Conservation (phyloP, 2,797 vertebrate species). For the Eidolon dupreanum region DNA sequence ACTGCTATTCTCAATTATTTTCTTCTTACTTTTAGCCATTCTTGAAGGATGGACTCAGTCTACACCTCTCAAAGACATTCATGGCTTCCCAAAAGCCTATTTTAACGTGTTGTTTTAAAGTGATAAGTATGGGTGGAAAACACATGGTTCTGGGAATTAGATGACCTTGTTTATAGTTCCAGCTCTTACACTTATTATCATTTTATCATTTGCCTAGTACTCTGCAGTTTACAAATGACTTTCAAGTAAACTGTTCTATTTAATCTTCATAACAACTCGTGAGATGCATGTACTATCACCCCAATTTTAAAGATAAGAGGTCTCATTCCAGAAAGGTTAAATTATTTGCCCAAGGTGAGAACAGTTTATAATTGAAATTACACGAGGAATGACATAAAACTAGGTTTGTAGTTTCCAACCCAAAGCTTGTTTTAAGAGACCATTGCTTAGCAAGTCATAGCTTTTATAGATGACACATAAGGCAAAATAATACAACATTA, state of each 20-base stretch:
- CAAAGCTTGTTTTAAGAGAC: not conserved
- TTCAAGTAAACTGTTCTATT: not conserved
- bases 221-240: not conserved
- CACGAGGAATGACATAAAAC: not conserved
- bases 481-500: not conserved
- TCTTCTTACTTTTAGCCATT: not conserved
- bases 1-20: not conserved
- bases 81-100: not conserved
- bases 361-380: not conserved
- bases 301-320: constrained; percentile 51
- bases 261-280: not conserved
- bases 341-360: not conserved
- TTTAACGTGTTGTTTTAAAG: not conserved
- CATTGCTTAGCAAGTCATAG: not conserved
- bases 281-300: not conserved
- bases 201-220: constrained; percentile 1
- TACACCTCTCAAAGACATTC: not conserved
- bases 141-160: not conserved
- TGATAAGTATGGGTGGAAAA: not conserved
- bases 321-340: constrained; percentile 48
- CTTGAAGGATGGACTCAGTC: not conserved
- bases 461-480: not conserved
- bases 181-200: not conserved
- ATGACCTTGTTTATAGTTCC: not conserved
- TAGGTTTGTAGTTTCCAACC: not conserved